These are phyloP conservation scores for Catagonus wagneri DNA, from an alignment of 2,113 vertebrate species.

Conservation along the genomic window DNA sequence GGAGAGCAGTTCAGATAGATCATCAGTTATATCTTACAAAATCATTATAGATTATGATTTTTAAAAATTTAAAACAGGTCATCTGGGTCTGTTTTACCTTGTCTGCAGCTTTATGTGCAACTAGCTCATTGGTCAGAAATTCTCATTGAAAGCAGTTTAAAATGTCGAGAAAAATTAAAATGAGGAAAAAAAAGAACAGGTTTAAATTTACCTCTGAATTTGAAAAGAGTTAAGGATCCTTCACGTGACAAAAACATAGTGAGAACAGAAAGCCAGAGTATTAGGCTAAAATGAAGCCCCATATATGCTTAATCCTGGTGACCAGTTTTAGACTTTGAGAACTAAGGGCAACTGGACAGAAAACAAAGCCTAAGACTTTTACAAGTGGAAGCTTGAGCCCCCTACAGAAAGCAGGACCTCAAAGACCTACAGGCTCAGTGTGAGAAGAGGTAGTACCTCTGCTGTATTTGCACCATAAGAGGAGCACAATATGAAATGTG, in stretches of 20 bases:
- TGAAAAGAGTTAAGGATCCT: not conserved
- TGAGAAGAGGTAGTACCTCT: not conserved
- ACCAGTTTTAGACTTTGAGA: not conserved
- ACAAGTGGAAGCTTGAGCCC: not conserved
- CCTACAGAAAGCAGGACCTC: not conserved
- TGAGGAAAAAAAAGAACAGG: not conserved
- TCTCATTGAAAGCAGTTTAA: constrained; percentile 2
- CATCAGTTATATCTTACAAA: constrained; percentile 2
- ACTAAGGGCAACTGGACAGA: not conserved
- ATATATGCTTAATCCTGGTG: not conserved
- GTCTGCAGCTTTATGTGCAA: not conserved
- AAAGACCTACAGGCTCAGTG: not conserved
- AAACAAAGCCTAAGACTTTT: not conserved
- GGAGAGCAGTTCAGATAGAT: not conserved
- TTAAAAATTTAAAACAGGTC: not conserved
- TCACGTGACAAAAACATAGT: not conserved
- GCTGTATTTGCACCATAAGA: not conserved
- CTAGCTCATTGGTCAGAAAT: not conserved
- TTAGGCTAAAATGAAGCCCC: not conserved
- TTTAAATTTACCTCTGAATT: not conserved
- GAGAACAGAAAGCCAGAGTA: not conserved
- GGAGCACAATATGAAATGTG: not conserved
- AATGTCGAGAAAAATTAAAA: not conserved
- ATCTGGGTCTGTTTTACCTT: not conserved
- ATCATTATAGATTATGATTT: not conserved